Percentiles rank a stretch among this genome's conserved stretches.
These are phyloP conservation scores for Iselma pallidipennis DNA, from an alignment of 2,888 invertebrate species.

Conservation along the genomic window DNA sequence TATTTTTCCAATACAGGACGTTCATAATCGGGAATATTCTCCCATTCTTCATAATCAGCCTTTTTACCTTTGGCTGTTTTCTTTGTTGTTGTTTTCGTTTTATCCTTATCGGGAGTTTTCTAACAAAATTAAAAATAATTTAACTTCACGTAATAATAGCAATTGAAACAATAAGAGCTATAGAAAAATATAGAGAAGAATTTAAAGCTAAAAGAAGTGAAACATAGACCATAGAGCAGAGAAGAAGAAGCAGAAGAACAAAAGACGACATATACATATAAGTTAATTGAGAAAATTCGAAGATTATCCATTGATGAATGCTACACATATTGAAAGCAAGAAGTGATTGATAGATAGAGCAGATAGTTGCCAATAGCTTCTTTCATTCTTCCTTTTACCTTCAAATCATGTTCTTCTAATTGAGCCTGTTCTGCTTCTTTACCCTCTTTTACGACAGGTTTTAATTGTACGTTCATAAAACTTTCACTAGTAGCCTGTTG, in stretches of 20 bases:
- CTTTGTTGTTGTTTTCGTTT: slow-evolving; percentile 37
- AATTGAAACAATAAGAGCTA: slow-evolving; percentile 8
- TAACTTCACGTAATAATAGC: slow-evolving; percentile 2
- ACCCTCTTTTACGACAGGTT: slow-evolving; percentile 59
- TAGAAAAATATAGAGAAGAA: slow-evolving; percentile 14
- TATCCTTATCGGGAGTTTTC: slow-evolving; percentile 43
- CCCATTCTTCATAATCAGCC: slow-evolving; percentile 46
- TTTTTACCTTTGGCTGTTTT: slow-evolving; percentile 42
- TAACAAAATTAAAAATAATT: slow-evolving; percentile 24
- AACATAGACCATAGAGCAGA: slow-evolving; percentile 8
- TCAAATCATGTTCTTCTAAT: slow-evolving; percentile 48
- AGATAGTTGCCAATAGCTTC: slow-evolving; percentile 6
- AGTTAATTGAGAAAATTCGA: slow-evolving; percentile 1
- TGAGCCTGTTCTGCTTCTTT: slow-evolving; percentile 51
- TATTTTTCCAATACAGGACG: slow-evolving; percentile 73
- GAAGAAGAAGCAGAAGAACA: slow-evolving; percentile 9
- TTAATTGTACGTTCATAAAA: slow-evolving; percentile 65
- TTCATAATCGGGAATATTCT: slow-evolving; percentile 71
- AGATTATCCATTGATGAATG: slow-evolving; percentile 9
- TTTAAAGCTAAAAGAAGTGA: slow-evolving; percentile 11
- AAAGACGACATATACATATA: slow-evolving; percentile 12
- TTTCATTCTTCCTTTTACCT: slow-evolving; percentile 46
- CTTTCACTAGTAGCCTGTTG: slow-evolving; percentile 59
- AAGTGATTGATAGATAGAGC: slow-evolving; percentile 4
- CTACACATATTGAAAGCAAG: slow-evolving; percentile 13